Percentiles rank a stretch among this genome's conserved stretches.
These are phyloP conservation scores for Euura saliciscinereae DNA, from an alignment of 1,140 invertebrate genomes.

Conservation along the genomic window DNA sequence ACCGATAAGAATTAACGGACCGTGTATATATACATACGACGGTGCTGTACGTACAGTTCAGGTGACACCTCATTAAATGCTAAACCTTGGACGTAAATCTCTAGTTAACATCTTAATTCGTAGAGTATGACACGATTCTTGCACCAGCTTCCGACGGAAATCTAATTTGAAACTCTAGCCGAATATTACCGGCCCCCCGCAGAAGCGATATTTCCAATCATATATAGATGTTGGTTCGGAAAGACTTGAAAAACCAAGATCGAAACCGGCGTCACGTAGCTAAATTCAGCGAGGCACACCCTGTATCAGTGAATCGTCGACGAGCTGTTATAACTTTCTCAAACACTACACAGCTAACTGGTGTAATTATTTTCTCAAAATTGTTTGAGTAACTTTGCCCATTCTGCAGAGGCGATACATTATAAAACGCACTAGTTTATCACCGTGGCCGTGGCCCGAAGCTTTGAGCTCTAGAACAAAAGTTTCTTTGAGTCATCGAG, in stretches of 20 bases:
- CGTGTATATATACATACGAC: background rate
- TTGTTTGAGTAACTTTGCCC: background rate
- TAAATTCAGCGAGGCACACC: background rate
- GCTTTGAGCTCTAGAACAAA: too few relatives aligned
- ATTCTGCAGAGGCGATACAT: background rate
- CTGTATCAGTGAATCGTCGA: background rate
- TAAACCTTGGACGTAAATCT: slow-evolving; percentile 44
- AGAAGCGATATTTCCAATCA: too few relatives aligned
- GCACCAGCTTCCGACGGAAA: too few relatives aligned
- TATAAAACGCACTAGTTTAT: too few relatives aligned
- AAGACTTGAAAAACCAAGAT: too few relatives aligned
- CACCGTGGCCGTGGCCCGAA: too few relatives aligned
- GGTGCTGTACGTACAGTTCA: slow-evolving; percentile 25
- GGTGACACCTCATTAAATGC: slow-evolving; percentile 44
- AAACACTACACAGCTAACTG: background rate
- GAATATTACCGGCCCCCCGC: too few relatives aligned
- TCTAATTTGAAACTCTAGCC: too few relatives aligned
- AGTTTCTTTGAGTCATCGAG: too few relatives aligned
- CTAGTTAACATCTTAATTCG: slow-evolving; percentile 26
- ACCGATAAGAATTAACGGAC: slow-evolving; percentile 48
- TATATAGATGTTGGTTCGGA: too few relatives aligned
- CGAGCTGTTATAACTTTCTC: background rate
- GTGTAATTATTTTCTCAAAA: slow-evolving; percentile 3
- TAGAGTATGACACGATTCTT: background rate
- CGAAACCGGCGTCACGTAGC: too few relatives aligned